phyloP scores from a whole-genome alignment of 2,113 vertebrate species.

The Pavo muticus region DNA sequence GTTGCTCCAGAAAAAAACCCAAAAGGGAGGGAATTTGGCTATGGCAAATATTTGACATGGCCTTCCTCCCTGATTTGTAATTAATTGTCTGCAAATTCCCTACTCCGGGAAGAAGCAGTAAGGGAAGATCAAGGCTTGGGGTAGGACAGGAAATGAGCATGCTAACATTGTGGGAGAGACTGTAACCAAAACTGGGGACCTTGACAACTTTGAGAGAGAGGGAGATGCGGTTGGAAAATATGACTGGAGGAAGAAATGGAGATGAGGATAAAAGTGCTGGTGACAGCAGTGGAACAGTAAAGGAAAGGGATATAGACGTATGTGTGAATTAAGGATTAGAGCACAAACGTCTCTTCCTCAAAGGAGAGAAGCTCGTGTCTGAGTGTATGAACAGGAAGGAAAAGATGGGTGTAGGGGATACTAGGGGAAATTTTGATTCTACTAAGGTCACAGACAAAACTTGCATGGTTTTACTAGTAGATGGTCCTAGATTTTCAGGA shows the following conservation, averaged over 20 bases:
- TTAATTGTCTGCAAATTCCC: background rate
- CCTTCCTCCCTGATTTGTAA: background rate
- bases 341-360: background rate
- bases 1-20: background rate
- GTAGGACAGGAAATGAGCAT: background rate
- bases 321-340: background rate
- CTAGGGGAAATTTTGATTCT: background rate
- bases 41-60: background rate
- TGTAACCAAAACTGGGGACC: background rate
- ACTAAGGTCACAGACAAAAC: background rate
- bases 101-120: background rate
- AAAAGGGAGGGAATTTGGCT: accelerated
- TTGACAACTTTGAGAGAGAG: background rate
- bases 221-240: background rate
- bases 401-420: background rate
- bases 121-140: background rate
- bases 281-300: background rate
- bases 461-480: background rate
- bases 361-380: background rate
- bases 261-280: background rate
- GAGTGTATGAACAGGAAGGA: background rate
- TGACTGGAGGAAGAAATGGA: background rate
- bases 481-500: background rate
- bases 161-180: background rate
- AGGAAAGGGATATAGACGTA: background rate